Conservation (phyloP, 2,888 invertebrate species). For the Autographa pulchrina region DNA sequence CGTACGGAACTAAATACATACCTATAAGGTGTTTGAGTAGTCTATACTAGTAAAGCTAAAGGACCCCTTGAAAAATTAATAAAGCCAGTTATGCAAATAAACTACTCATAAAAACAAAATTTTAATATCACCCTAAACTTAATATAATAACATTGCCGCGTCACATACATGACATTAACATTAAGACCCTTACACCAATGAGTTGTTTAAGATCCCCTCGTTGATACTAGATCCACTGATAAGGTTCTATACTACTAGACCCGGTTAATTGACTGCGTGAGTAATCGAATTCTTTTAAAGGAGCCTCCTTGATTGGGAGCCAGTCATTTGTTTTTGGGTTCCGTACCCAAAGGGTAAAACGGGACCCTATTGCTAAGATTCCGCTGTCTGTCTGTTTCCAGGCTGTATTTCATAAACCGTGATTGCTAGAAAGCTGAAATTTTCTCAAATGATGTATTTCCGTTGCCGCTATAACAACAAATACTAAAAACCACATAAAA, state of each 20-base stretch:
- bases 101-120: conserved; percentile 10
- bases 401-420: no score
- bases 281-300: conserved; percentile 70
- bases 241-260: conserved; percentile 38
- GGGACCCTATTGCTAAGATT: no score
- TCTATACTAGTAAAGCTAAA: no score
- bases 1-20: no score
- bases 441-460: no score
- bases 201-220: conserved; percentile 66
- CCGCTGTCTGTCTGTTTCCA: no score
- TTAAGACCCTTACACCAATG: conserved; percentile 48
- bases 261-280: conserved; percentile 72
- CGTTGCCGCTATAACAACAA: no score
- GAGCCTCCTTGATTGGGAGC: conserved; percentile 64
- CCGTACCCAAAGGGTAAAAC: no score
- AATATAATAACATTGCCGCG: conserved; percentile 18
- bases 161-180: conserved; percentile 26
- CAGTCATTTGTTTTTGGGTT: conserved; percentile 55
- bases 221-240: conserved; percentile 64
- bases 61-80: not conserved
- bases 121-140: conserved; percentile 2
- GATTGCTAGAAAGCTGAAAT: no score
- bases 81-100: not conserved
- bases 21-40: no score
- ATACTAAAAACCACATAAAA: no score